Conservation (phyloP, 2,797 vertebrate species). For the Myiotriccus ornatus region DNA sequence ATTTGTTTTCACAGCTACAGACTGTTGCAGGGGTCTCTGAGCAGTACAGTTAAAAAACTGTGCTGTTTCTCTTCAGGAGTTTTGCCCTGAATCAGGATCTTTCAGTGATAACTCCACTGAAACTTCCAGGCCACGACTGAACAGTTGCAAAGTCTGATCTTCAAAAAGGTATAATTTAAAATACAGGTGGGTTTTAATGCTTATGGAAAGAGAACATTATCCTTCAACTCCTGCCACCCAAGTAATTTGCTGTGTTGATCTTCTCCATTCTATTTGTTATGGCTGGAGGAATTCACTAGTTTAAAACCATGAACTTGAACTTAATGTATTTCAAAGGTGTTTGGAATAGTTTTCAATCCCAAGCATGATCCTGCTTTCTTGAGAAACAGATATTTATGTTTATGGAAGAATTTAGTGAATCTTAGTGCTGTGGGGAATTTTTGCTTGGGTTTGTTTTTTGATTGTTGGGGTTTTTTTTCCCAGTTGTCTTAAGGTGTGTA, state of each 20-base stretch:
- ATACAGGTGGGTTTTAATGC: background rate
- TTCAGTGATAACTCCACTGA: background rate
- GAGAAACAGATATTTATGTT: background rate
- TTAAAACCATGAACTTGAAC: background rate
- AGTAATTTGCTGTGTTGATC: background rate
- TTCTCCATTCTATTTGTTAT: background rate
- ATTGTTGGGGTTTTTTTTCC: background rate
- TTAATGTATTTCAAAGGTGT: background rate
- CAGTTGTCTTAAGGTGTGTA: background rate
- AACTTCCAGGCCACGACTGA: background rate
- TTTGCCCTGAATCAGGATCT: background rate
- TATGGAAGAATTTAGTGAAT: background rate
- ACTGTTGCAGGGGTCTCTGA: background rate
- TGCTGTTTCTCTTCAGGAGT: background rate
- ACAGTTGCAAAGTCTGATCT: background rate
- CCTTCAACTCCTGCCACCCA: background rate
- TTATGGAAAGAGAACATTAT: background rate
- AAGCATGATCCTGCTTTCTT: background rate
- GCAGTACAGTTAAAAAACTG: background rate
- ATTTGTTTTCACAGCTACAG: background rate
- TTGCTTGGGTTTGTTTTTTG: background rate
- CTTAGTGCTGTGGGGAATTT: background rate
- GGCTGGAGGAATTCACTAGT: background rate
- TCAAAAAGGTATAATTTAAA: background rate
- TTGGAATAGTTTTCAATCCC: background rate